Evolutionary conservation across 2,113 vertebrate species (phyloP), one percentile per base, ranked within the genome.

Genomic region (Psephotus haematonotus): DNA sequence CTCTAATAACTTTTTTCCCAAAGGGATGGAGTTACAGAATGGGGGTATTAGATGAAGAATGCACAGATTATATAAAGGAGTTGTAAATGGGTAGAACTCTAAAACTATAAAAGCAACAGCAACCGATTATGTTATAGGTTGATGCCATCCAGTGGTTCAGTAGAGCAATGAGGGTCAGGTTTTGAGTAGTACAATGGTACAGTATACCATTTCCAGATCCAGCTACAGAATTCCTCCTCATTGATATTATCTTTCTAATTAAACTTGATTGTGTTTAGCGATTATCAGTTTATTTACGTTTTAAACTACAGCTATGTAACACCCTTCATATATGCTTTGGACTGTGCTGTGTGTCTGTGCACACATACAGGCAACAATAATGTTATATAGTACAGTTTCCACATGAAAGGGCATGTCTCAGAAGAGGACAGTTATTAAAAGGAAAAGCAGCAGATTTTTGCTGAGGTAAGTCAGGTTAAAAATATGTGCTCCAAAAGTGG

Each of bases 91-190:
- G 55, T 49, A 93, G 60, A 75, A 37, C 0, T 49, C 47, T 37
- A n/a, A 59, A 59, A 75, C 86, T 49, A 81, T 64, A 88, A 80
- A 96, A 87, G 22, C 28, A 86, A 67, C 41, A 78, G 46, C 52
- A 41, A 69, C 23, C 57, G 76, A 59, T 90, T 96, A 55, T 57
- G 22, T 96, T 95, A 92, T 67, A 81, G 35, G 75, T 87, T 95
- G 86, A 96, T 94, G 95, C 97, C 97, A 97, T 97, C 97, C 96
- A 97, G 97, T 96, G 97, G 93, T 63, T 96, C 64, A 47, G 53
- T 27, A 85, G 70, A 85, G 86, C 79, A 95, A 35, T 75, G 47
- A 76, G 68, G 75, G 20, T 86, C 41, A 44, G 27, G 15, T 46
- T 92, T 68, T 64, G 13, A 39, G 63, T 20, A 28, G 11, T 24